Conservation (phyloP, 2,113 vertebrate genomes). For the Phaethornis superciliosus region DNA sequence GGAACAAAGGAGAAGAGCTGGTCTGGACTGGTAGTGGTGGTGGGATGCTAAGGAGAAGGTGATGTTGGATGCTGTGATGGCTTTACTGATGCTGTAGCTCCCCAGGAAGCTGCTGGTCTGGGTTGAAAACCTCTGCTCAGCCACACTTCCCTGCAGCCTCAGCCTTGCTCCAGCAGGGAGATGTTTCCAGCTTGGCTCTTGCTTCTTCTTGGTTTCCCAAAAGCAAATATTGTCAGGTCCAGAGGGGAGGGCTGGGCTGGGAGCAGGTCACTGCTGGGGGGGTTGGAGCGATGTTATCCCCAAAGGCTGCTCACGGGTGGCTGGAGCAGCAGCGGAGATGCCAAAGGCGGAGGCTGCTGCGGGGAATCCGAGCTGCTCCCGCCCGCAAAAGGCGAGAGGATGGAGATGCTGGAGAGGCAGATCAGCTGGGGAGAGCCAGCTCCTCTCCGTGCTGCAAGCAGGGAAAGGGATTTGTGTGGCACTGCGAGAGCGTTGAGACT, state of each 20-base stretch:
- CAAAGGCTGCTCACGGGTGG: background rate
- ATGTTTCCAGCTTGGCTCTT: background rate
- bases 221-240: background rate
- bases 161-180: background rate
- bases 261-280: background rate
- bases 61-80: background rate
- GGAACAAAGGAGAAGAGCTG: background rate
- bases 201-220: background rate
- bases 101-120: background rate
- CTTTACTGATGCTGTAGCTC: background rate
- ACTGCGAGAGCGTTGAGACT: background rate
- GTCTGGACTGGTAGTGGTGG: background rate
- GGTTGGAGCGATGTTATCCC: accelerated
- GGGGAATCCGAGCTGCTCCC: background rate
- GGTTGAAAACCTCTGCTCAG: background rate
- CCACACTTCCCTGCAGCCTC: background rate
- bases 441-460: background rate
- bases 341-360: background rate
- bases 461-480: background rate
- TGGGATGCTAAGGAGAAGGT: background rate
- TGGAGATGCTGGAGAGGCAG: background rate
- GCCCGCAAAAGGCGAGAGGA: background rate
- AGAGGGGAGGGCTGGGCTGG: background rate
- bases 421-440: background rate
- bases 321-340: background rate